Conservation (phyloP, 2,888 invertebrate species). For the Machimus rusticus region DNA sequence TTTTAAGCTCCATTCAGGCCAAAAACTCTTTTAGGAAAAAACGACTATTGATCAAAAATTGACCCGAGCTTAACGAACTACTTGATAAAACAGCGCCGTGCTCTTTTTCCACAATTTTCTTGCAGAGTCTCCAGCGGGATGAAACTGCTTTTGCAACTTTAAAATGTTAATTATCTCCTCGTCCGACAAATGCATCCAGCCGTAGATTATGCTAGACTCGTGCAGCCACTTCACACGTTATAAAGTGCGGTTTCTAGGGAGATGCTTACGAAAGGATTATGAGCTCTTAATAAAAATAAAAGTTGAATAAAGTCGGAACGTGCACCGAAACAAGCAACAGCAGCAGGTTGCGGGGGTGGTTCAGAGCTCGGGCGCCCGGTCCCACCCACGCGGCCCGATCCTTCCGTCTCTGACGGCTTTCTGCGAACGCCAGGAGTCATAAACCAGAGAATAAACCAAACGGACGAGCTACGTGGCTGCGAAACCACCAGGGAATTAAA, state of each 20-base stretch:
- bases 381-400: background rate
- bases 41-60: background rate
- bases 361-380: background rate
- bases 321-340: background rate
- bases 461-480: background rate
- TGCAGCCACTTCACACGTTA: conserved; percentile 3
- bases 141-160: background rate
- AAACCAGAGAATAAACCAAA: conserved; percentile 26
- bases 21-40: too few relatives aligned
- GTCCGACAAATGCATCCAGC: background rate
- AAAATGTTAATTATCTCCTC: background rate
- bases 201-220: background rate
- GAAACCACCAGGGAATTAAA: conserved; percentile 21
- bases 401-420: background rate
- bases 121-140: background rate
- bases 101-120: background rate
- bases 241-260: background rate
- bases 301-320: conserved; percentile 17
- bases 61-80: background rate
- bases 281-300: conserved; percentile 30
- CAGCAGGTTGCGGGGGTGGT: background rate
- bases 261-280: conserved; percentile 1
- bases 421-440: conserved; percentile 1
- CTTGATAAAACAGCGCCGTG: background rate
- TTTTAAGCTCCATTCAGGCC: too few relatives aligned